Base-by-base conservation (phyloP, 2,113 vertebrate genomes). In the Scolopax mira region DNA sequence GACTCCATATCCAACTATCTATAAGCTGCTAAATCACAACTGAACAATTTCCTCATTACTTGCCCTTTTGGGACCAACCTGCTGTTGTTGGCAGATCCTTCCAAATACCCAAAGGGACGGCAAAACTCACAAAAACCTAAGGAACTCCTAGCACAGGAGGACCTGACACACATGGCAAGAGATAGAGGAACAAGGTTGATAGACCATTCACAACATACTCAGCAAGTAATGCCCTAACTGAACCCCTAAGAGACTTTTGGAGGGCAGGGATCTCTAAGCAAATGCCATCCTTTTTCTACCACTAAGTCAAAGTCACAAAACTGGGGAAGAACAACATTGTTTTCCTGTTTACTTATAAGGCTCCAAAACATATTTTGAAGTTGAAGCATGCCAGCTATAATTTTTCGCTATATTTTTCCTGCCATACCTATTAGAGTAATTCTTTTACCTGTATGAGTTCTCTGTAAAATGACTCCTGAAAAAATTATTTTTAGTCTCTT, bases 251-350 rank as follows among this genome's bases (percentile, higher is more conserved):
- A 27, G 25, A 49, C 10, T 39, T 66, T 44, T 0, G 12, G 9
- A 35, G 18, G 30, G 8, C 25, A 52, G 21, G 23, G 17, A 44
- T 15, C 28, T 69, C 51, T 13, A 30, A 52, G 23, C 27, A 62
- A 54, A 42, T 24, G 37, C 8, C 28, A 54, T 49, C 28, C n/a
- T 49, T 78, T 30, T 35, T 27, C 51, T 70, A 33, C 7, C 15
- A 35, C 52, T 17, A 61, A 30, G 18, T 17, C 65, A 82, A 70
- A 72, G 28, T 15, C 52, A 92, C 15, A 95, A 95, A 58, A 69
- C 64, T 0, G 1, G 6, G 19, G 18, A 7, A 33, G 10, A 46
- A 21, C 27, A 88, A 60, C 0, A 1, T 22, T 2, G 0, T 25
- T 74, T 66, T 41, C 70, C 61, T 72, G 13, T 37, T 83, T 58